These are phyloP conservation scores for Papilio protenor DNA, from an alignment of 2,888 invertebrate species.

Conservation along the genomic window DNA sequence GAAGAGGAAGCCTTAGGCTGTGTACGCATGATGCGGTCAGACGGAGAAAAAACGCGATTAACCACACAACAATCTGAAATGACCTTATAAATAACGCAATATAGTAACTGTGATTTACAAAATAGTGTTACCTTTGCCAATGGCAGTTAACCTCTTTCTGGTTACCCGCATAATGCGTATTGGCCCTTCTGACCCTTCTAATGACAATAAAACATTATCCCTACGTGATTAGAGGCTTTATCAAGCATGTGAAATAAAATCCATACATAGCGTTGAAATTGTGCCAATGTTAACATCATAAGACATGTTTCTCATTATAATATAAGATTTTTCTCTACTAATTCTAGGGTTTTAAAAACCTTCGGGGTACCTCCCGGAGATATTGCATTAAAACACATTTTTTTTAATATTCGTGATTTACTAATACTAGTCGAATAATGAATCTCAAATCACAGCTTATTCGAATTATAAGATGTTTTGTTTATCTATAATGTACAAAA, in stretches of 20 bases:
- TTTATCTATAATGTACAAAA: constrained; percentile 36
- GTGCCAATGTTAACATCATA: constrained; percentile 33
- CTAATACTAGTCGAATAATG: constrained; percentile 2
- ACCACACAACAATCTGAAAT: not conserved
- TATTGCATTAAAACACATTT: constrained; percentile 12
- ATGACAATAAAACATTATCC: constrained; percentile 3
- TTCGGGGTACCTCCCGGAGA: constrained; percentile 42
- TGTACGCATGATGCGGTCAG: not conserved
- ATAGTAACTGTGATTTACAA: too few relatives aligned
- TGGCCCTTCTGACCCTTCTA: not conserved
- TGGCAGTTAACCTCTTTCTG: not conserved
- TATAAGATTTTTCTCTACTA: not conserved
- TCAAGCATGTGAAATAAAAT: not conserved
- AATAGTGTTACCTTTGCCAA: too few relatives aligned
- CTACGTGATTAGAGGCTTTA: not conserved
- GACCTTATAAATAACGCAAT: not conserved
- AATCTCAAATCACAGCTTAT: constrained; percentile 20
- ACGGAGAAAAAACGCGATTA: not conserved
- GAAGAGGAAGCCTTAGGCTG: constrained; percentile 1
- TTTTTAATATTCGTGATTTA: not conserved
- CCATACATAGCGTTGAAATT: constrained; percentile 1
- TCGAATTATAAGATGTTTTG: not conserved
- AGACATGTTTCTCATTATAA: not conserved
- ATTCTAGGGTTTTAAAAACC: constrained; percentile 17
- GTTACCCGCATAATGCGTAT: not conserved